Conservation (phyloP, 2,888 invertebrate species). For the Biston stratarius region DNA sequence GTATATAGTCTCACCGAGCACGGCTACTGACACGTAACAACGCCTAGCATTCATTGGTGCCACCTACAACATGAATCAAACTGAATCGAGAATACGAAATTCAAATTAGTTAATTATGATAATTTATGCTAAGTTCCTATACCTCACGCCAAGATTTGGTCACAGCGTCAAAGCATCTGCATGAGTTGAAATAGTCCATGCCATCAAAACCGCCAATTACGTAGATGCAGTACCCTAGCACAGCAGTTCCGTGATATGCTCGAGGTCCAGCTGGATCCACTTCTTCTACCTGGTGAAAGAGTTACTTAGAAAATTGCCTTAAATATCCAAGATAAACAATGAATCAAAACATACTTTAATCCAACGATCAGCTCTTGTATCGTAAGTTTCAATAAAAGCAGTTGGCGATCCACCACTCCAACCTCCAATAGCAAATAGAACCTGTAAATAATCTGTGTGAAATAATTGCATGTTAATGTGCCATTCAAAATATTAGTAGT, state of each 20-base stretch:
- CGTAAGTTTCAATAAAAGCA: conserved; percentile 94
- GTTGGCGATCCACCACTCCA: conserved; percentile 90
- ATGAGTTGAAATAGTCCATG: conserved; percentile 94
- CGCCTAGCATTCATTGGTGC: conserved; percentile 96
- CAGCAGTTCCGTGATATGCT: conserved; percentile 97
- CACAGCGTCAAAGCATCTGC: conserved; percentile 95
- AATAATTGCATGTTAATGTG: conserved; percentile 5
- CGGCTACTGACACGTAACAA: conserved; percentile 95
- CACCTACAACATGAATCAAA: conserved; percentile 67
- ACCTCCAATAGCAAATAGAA: conserved; percentile 90
- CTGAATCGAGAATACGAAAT: background rate
- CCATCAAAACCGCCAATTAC: conserved; percentile 98
- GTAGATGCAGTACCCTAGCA: conserved; percentile 93
- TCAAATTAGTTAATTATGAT: background rate
- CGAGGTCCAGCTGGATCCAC: conserved; percentile 94
- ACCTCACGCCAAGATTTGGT: conserved; percentile 94
- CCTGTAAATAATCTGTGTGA: conserved; percentile 63
- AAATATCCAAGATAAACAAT: conserved; percentile 1
- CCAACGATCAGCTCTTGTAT: conserved; percentile 96
- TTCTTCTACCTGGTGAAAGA: conserved; percentile 87
- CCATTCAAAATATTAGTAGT: conserved; percentile 8
- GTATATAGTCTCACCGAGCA: conserved; percentile 91
- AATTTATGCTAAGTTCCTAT: background rate
- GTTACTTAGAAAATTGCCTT: conserved; percentile 29
- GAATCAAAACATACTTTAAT: conserved; percentile 84